These are phyloP conservation scores for Myrmecobius fasciatus DNA, from an alignment of 2,113 vertebrate species.

Conservation along the genomic window DNA sequence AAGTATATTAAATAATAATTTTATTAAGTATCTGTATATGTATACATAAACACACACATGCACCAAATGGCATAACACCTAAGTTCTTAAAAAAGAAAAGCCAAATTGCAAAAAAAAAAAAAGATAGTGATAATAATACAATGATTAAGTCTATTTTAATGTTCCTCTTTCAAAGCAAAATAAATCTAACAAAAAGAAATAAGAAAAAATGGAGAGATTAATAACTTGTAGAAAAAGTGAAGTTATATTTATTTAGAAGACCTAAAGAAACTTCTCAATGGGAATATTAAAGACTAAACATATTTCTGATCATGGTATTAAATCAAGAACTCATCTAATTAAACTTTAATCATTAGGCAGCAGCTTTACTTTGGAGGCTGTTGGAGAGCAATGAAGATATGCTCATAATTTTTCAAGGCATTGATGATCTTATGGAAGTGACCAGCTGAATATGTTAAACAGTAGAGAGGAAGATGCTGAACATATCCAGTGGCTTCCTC, in stretches of 20 bases:
- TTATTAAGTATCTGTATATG: background rate
- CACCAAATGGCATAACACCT: background rate
- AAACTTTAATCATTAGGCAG: background rate
- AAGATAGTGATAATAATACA: background rate
- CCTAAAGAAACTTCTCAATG: background rate
- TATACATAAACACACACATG: background rate
- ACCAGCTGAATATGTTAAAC: no score
- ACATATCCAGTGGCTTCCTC: background rate
- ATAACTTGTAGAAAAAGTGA: background rate
- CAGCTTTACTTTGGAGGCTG: background rate
- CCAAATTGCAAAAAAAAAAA: background rate
- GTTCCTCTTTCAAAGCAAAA: background rate
- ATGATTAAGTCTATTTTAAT: background rate
- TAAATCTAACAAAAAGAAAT: background rate
- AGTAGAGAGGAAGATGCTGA: background rate
- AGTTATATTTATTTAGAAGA: background rate
- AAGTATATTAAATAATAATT: background rate
- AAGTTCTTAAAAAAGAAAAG: background rate
- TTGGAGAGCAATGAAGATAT: slow-evolving; percentile 9
- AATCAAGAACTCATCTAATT: background rate
- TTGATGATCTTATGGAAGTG: background rate
- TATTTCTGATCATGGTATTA: background rate
- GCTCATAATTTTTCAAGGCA: background rate
- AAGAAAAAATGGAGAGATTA: background rate
- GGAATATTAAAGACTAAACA: background rate